phyloP scores from a whole-genome alignment of 1,140 invertebrate genomes.

The Cydia pomonella region DNA sequence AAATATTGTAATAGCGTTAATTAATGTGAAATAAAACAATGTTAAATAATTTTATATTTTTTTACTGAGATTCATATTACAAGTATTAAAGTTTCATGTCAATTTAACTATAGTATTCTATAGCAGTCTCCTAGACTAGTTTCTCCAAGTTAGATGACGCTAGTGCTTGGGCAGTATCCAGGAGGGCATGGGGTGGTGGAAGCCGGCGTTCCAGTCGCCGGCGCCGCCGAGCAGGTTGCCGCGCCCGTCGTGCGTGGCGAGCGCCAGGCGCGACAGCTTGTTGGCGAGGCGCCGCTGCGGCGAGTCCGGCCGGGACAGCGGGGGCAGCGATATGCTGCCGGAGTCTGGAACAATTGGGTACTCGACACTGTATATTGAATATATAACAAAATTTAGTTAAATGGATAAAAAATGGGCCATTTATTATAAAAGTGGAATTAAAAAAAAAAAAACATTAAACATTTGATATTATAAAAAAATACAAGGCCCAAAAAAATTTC shows the following conservation, averaged over 20 bases:
- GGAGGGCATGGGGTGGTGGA: constrained; percentile 58
- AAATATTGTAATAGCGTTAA: background rate
- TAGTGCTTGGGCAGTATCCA: constrained; percentile 73
- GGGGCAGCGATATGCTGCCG: constrained; percentile 70
- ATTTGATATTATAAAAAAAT: too few relatives aligned
- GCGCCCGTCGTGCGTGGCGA: constrained; percentile 94
- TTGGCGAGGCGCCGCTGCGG: constrained; percentile 90
- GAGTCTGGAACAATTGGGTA: constrained; percentile 64
- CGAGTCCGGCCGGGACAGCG: constrained; percentile 81
- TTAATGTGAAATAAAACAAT: background rate
- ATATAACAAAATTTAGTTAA: too few relatives aligned
- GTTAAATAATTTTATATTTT: background rate
- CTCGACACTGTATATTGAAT: too few relatives aligned
- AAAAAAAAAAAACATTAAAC: too few relatives aligned
- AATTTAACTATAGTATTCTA: background rate
- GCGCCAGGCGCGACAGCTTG: constrained; percentile 91
- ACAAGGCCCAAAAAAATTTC: too few relatives aligned
- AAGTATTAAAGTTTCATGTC: background rate
- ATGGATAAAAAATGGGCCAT: too few relatives aligned
- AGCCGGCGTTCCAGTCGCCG: constrained; percentile 65
- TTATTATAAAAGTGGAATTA: too few relatives aligned
- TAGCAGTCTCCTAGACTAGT: background rate
- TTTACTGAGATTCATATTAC: constrained; percentile 1
- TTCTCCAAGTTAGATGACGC: background rate
- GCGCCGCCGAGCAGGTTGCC: constrained; percentile 81